Conservation (phyloP, 2,888 invertebrate species). For the Halictus quadricinctus region DNA sequence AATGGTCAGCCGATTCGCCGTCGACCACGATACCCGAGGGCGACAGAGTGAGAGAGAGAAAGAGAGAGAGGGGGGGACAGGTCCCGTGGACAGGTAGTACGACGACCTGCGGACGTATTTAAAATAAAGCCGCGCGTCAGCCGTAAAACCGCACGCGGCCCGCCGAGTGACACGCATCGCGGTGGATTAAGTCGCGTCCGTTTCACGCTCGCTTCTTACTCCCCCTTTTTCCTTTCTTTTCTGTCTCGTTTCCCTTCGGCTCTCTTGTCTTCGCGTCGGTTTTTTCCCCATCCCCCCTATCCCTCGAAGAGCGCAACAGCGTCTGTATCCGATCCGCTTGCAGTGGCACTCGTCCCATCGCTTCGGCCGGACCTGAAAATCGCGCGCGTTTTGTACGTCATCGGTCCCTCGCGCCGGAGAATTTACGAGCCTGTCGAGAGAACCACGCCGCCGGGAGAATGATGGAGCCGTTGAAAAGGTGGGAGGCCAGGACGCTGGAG, state of each 20-base stretch:
- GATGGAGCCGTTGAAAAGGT: slow-evolving; percentile 67
- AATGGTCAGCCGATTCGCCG: slow-evolving; percentile 13
- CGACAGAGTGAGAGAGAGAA: no score
- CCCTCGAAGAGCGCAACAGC: slow-evolving; percentile 31
- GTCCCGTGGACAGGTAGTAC: slow-evolving; percentile 21
- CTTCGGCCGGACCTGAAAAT: slow-evolving; percentile 40
- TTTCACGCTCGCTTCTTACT: slow-evolving; percentile 47
- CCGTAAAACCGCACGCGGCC: slow-evolving; percentile 60
- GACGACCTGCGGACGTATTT: slow-evolving; percentile 34
- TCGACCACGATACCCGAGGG: neutral
- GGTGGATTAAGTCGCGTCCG: slow-evolving; percentile 65
- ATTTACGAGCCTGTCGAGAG: neutral
- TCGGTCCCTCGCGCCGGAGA: neutral
- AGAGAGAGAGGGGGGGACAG: neutral
- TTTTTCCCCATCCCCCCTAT: slow-evolving; percentile 16
- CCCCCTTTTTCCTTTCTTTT: neutral
- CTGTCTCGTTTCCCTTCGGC: slow-evolving; percentile 20
- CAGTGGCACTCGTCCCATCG: slow-evolving; percentile 64
- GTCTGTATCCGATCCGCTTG: slow-evolving; percentile 22
- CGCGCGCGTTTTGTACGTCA: slow-evolving; percentile 20
- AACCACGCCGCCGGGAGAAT: neutral
- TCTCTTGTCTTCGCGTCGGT: slow-evolving; percentile 16
- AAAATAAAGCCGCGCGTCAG: slow-evolving; percentile 59
- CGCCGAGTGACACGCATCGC: slow-evolving; percentile 62
- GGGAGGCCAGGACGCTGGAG: slow-evolving; percentile 72